Percentiles rank a stretch among this genome's conserved stretches.
Conservation (phyloP, 1,140 invertebrate species). For the Drosophila burlai region DNA sequence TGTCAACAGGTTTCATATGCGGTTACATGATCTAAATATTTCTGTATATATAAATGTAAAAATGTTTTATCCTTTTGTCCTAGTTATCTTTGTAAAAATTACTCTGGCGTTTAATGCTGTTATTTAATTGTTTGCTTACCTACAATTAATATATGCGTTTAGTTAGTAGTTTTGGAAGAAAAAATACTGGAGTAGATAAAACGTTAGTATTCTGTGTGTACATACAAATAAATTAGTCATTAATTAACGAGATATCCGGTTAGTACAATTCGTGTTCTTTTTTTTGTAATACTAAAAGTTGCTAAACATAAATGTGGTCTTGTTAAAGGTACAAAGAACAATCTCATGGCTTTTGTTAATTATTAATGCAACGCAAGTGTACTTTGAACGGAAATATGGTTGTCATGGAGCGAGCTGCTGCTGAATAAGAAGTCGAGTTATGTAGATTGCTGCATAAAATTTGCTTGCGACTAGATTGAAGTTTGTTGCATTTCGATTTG, state of each 20-base stretch:
- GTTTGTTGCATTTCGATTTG: conserved; percentile 60
- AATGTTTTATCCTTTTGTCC: conserved; percentile 31
- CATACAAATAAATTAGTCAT: conserved; percentile 73
- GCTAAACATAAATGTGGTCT: conserved; percentile 46
- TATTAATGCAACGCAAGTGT: conserved; percentile 27
- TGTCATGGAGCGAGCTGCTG: conserved; percentile 38
- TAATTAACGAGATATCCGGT: conserved; percentile 70
- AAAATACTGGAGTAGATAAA: conserved; percentile 59
- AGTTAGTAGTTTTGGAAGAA: conserved; percentile 60
- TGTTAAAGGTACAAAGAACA: conserved; percentile 72
- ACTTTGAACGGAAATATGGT: conserved; percentile 10
- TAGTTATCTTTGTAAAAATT: conserved; percentile 42
- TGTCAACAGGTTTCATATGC: conserved; percentile 41
- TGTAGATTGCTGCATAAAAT: conserved; percentile 70
- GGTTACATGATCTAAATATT: conserved; percentile 44
- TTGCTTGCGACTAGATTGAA: conserved; percentile 77
- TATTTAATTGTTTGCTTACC: conserved; percentile 21
- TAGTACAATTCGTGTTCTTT: conserved; percentile 64
- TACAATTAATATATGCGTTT: conserved; percentile 47
- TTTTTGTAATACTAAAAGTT: conserved; percentile 39
- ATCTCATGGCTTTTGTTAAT: conserved; percentile 64
- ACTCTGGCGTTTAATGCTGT: conserved; percentile 42
- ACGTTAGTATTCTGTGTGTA: conserved; percentile 48
- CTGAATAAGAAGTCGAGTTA: conserved; percentile 63
- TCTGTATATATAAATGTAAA: conserved; percentile 68